phyloP scores from a whole-genome alignment of 2,113 vertebrate genomes.

The Cyphomyrus plagiostoma region DNA sequence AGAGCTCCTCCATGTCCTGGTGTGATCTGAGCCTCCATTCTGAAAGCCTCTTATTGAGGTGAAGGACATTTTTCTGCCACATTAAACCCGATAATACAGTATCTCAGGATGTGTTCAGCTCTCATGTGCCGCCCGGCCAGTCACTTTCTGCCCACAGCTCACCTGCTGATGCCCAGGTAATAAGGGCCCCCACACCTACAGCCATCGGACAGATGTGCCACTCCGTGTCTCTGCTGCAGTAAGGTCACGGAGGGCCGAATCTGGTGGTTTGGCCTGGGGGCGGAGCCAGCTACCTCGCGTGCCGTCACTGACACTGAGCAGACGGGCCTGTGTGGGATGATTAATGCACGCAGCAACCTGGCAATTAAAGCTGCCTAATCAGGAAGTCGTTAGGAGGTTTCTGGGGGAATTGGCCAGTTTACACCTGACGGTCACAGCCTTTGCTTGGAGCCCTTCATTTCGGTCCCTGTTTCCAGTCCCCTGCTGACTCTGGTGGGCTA shows the following conservation, averaged over 20 bases:
- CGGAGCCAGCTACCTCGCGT: background rate
- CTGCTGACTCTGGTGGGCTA: background rate
- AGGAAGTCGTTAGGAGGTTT: constrained; percentile 21
- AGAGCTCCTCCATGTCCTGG: background rate
- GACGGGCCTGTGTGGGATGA: background rate
- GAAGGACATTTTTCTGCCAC: background rate
- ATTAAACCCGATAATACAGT: background rate
- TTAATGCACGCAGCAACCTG: background rate
- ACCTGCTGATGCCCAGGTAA: background rate
- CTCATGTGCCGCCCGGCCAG: background rate
- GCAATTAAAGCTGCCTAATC: constrained; percentile 10
- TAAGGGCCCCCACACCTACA: background rate
- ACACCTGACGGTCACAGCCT: constrained; percentile 47
- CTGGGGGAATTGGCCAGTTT: constrained; percentile 26
- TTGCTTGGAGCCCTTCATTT: background rate
- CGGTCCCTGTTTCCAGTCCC: constrained; percentile 1
- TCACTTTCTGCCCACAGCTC: background rate
- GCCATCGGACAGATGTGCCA: background rate
- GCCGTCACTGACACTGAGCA: background rate
- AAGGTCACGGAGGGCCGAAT: background rate
- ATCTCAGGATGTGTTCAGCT: background rate
- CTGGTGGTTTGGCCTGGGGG: background rate
- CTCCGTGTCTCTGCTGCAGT: background rate
- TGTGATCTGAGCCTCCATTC: background rate
- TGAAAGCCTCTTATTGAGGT: background rate